Conservation (phyloP, 2,113 vertebrate genomes). For the Callopanchax toddi region DNA sequence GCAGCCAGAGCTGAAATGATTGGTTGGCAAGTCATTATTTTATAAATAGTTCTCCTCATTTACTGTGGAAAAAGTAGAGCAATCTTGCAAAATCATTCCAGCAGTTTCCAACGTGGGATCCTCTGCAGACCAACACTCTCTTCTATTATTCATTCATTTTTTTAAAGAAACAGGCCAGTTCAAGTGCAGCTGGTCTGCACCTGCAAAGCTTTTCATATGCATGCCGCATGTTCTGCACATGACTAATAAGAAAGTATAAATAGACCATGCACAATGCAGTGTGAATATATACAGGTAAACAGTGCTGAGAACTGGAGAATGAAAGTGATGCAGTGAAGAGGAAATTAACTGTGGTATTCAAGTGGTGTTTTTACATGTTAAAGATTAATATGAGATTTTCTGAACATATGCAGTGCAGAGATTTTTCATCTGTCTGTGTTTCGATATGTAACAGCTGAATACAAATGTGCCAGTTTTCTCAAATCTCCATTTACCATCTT, state of each 20-base stretch:
- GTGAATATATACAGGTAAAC: background rate
- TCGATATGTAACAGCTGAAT: slow-evolving; percentile 44
- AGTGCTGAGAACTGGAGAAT: slow-evolving; percentile 2
- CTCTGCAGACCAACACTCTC: slow-evolving; percentile 61
- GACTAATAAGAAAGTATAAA: slow-evolving; percentile 48
- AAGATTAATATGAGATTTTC: background rate
- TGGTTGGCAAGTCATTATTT: slow-evolving; percentile 46
- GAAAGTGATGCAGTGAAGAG: background rate
- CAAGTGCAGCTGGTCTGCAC: slow-evolving; percentile 37
- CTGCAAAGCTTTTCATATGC: slow-evolving; percentile 47
- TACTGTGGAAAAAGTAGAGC: slow-evolving; percentile 60
- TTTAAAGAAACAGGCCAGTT: slow-evolving; percentile 56
- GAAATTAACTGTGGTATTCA: slow-evolving; percentile 8
- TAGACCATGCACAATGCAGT: slow-evolving; percentile 32
- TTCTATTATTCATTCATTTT: slow-evolving; percentile 70
- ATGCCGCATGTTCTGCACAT: slow-evolving; percentile 39
- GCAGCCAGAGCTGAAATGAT: slow-evolving; percentile 15
- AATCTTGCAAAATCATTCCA: slow-evolving; percentile 40
- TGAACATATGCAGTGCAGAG: background rate
- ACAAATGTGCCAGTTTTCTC: slow-evolving; percentile 16
- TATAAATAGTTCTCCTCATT: slow-evolving; percentile 56
- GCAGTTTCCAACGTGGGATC: slow-evolving; percentile 38
- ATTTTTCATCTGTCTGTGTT: slow-evolving; percentile 22
- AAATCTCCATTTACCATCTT: slow-evolving; percentile 30
- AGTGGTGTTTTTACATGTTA: background rate